Base-by-base conservation (phyloP, 1,140 invertebrate genomes). In the Euschistus heros region DNA sequence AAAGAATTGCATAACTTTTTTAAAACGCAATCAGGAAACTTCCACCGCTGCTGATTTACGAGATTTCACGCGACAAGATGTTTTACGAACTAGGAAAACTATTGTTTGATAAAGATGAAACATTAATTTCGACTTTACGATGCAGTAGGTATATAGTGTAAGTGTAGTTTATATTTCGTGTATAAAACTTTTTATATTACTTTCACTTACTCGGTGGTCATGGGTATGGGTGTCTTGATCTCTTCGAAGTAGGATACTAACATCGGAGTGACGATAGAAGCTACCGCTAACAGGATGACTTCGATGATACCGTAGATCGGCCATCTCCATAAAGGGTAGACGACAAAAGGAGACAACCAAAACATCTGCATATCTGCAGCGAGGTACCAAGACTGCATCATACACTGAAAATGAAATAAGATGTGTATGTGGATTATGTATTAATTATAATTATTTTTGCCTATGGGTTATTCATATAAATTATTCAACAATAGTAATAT, bases 301-400 rank as follows among this genome's bases (percentile, higher is more conserved):
- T 62, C 18, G 2, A 67, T 24, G 22, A 63, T 66, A 5, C 69
- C 69, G 27, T 67, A 57, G 63, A 71, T 68, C 27, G 72, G 79
- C 66, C 69, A 76, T 71, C 68, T 76, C 73, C 72, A 74, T 57
- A 75, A 71, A 8, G 75, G 74, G 57, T 76, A 77, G n/a, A 82
- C 69, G 0, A 80, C 62, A 0, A 81, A 22, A 0, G 80, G 75
- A 3, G 76, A 76, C 2, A 80, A 7, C 27, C 80, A 74, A 67
- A 78, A 78, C 4, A 81, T 72, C 50, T 82, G 81, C 61, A 81
- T 77, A 62, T 82, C 80, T 0, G 79, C 78, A 0, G 80, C 74
- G 14, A 82, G 67, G 63, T 82, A 82, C 81, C 81, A 83, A 0
- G 80, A 73, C 65, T 81, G 79, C 30, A 74, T 73, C 55, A 82